Evolutionary conservation across 2,113 vertebrate genomes (phyloP), one percentile per base, ranked within the genome.

Genomic region (Perca flavescens): DNA sequence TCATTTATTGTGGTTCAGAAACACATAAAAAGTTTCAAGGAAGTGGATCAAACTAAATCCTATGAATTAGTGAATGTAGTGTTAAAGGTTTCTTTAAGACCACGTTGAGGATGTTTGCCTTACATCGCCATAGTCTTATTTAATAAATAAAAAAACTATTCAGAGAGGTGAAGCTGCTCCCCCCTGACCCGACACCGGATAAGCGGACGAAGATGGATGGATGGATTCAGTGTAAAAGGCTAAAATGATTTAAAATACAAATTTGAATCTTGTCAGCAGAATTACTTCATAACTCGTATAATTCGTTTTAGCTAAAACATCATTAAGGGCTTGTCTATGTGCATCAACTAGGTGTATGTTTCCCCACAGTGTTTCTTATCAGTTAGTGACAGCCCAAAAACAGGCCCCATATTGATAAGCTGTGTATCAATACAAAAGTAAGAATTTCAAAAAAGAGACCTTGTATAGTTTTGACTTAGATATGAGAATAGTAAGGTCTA

Each of bases 321-420:
- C 19, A 21, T 31, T 11, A 34, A 53, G 10, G 7, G 56, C 4
- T 21, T n/a, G 16, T 28, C 7, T 4, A 1, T n/a, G 50, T 53
- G 6, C 17, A 52, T 34, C 9, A 25, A 36, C 15, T 10, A 77
- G 79, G 54, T 86, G 75, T 46, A 34, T 6, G 21, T 64, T 77
- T 82, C 85, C 84, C 58, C 84, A 84, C 53, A 28, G 70, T 0
- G 6, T 52, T 54, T 61, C 25, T 63, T 76, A 79, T 83, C 77
- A 58, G 19, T 47, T 2, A 5, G 17, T 4, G 6, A 54, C 40
- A 52, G 10, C n/a, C 16, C n/a, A 17, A 40, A 78, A 70, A 52
- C 53, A 77, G 49, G 5, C 13, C 10, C 22, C 63, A 5, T 50
- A 21, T 25, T 68, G 62, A 82, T 64, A 46, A 49, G 40, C 19